Evolutionary conservation across 2,888 invertebrate genomes (phyloP), one percentile per base, ranked within the genome.

Genomic region (Quadroppia sp.): DNA sequence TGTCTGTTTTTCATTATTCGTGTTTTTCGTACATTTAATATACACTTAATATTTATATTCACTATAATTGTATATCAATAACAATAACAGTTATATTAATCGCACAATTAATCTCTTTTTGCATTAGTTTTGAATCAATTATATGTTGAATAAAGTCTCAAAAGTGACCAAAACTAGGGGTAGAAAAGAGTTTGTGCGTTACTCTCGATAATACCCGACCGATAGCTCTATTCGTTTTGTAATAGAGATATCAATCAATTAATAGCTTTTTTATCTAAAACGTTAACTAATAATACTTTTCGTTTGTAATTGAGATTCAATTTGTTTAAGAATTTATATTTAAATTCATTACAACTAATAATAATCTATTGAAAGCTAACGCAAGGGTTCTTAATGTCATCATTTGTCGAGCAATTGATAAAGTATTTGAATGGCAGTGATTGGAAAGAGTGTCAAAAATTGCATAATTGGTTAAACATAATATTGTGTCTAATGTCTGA

Each of bases 201-300:
- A 64, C 40, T 40, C 0, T 36, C 20, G 13, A 11, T 64, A 64
- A 64, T 64, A 64, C 64, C 64, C 30, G 64, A 64, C 64, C 64
- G 40, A 13, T n/a, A 64, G 40, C 40, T 56, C 28, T 36, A 64
- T 40, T 64, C 7, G 20, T 23, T 32, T 17, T 15, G 3, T 64
- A 36, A 64, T 11, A 64, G 40, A 20, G 64, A 64, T 20, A 36
- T 40, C 36, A 40, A 64, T 64, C 17, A n/a, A 40, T 64, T 36
- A 53, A 30, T 56, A 23, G 11, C 56, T 56, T 30, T 25, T 30
- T 32, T 40, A n/a, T n/a, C n/a, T 64, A 40, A 17, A 40, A n/a
- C n/a, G n/a, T n/a, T n/a, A n/a, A 13, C 36, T 64, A 64, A 64
- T 40, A 40, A 64, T 64, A 64, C 64, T 64, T 64, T 9, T 64